Base-by-base conservation (phyloP, 1,140 invertebrate species). In the Lutraria rhynchaena region DNA sequence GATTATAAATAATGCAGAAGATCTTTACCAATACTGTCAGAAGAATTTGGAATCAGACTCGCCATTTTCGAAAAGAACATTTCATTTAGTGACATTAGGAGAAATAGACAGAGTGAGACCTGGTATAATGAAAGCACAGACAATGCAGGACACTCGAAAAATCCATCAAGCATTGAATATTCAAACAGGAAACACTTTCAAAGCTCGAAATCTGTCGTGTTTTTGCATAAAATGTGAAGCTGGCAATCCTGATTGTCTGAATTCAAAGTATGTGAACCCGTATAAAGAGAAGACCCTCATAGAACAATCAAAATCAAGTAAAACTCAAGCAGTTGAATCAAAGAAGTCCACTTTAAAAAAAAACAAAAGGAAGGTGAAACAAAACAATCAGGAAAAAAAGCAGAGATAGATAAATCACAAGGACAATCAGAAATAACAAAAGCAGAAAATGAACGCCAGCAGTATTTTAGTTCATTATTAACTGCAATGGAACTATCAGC, bases 51-150 rank as follows among this genome's bases (percentile, higher is more conserved):
- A 67, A 67, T 44, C 31, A 44, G 63, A 67, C 41, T 22, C n/a
- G 3, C 33, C 41, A n/a, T 46, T 67, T 67, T 67, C 63, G 24
- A 67, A 67, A 67, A 67, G 63, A 46, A 67, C 33, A 44, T 67
- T 67, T 46, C 41, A 44, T 67, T 46, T 67, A 27, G 35, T 67
- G n/a, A 46, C 22, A 44, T 41, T 44, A 27, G 63, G 63, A n/a
- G 63, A 67, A 41, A 67, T 67, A 41, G 41, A 41, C 33, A 41
- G 63, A 46, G 41, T 44, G 19, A 67, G 63, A 67, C 31, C 63
- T 22, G 63, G n/a, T 61, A n/a, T 61, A 44, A 67, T 33, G 31
- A 46, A 67, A 27, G 60, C 24, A 17, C 9, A 63, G 24, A 63
- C 60, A 11, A 31, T 63, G 17, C 60, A 11, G 24, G 24, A 63